Evolutionary conservation across 37 sponge, comb jelly and placozoan species (phyloP).

Genomic region (Tethya wilhelma): DNA sequence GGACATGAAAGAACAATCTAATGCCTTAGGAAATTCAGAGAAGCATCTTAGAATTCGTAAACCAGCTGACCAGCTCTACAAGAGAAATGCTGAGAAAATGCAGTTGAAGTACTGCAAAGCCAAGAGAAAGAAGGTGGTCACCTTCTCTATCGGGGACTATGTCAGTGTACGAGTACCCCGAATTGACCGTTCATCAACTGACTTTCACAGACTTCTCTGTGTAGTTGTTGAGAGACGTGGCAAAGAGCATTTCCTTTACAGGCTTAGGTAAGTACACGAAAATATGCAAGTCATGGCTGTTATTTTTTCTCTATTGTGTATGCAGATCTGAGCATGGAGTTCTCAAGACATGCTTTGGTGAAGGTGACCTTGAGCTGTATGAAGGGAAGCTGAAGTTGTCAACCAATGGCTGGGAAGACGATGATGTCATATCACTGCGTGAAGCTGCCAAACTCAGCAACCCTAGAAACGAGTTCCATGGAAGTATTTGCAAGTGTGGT

Average conservation of each 20-base stretch:
- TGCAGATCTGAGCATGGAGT: slow-evolving; percentile 37
- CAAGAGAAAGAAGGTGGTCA: slow-evolving; percentile 20
- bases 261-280: slow-evolving; percentile 1
- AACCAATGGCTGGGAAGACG: slow-evolving; percentile 5
- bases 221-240: slow-evolving; percentile 45
- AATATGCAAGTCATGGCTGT: not conserved
- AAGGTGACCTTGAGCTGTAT: slow-evolving; percentile 32
- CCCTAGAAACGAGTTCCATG: slow-evolving; percentile 26
- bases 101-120: slow-evolving; percentile 15
- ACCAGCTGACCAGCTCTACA: slow-evolving; percentile 40
- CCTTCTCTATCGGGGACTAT: slow-evolving; percentile 20
- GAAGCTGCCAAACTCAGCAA: slow-evolving; percentile 23
- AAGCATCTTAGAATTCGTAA: slow-evolving; percentile 25
- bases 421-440: slow-evolving; percentile 17
- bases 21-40: slow-evolving; percentile 16
- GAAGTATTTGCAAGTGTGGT: slow-evolving; percentile 21
- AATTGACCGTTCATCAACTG: slow-evolving; percentile 53
- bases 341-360: slow-evolving; percentile 29
- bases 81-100: slow-evolving; percentile 41
- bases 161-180: slow-evolving; percentile 42
- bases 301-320: too few relatives aligned
- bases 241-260: not conserved
- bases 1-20: not conserved
- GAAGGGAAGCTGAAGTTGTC: slow-evolving; percentile 4
- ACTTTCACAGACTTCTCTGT: slow-evolving; percentile 40